Evolutionary conservation across 2,113 vertebrate genomes (phyloP).

Genomic region (Callithrix jacchus): DNA sequence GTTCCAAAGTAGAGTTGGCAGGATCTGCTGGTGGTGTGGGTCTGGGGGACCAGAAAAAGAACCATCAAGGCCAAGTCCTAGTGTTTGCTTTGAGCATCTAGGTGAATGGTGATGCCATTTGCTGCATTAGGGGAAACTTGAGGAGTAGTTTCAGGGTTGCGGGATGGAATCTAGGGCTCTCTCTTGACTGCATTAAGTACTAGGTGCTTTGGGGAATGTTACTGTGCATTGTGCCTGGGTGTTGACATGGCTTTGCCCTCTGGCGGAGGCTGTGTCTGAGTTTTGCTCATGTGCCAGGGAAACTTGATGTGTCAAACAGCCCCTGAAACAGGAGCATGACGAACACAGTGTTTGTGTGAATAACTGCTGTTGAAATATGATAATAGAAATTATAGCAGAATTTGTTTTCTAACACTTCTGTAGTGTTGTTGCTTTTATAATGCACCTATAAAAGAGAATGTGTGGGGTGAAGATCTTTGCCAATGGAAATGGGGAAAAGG

Average conservation of each 20-base stretch:
- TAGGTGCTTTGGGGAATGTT: neutral
- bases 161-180: neutral
- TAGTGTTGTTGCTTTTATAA: conserved; percentile 11
- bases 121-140: neutral
- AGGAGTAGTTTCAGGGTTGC: neutral
- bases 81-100: neutral
- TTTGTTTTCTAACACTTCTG: neutral
- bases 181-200: neutral
- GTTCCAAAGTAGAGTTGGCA: neutral
- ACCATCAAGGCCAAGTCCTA: fast-evolving
- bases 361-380: neutral
- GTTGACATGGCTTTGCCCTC: neutral
- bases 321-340: neutral
- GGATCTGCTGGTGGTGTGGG: neutral
- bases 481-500: neutral
- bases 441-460: neutral
- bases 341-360: neutral
- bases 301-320: neutral
- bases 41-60: neutral
- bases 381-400: neutral
- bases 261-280: neutral
- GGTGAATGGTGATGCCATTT: neutral
- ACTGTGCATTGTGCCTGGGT: fast-evolving
- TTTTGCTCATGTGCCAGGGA: conserved; percentile 11
- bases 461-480: neutral